Percentiles rank a stretch among this genome's conserved stretches.
Conservation (phyloP, 2,113 vertebrate genomes). For the Cryptoleucopteryx plumbea region DNA sequence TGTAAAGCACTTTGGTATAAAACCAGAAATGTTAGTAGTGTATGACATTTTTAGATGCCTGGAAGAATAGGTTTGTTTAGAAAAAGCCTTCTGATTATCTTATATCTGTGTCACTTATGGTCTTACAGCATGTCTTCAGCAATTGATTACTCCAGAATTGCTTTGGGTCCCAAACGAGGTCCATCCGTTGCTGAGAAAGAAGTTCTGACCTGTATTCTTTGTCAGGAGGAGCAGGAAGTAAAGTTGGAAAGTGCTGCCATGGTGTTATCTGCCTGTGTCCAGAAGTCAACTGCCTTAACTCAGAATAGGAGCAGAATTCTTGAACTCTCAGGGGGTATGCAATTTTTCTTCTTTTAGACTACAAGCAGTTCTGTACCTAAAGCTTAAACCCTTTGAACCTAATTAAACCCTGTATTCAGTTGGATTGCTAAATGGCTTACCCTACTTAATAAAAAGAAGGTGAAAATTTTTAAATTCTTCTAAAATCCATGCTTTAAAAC, state of each 20-base stretch:
- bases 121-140: slow-evolving; percentile 59
- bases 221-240: slow-evolving; percentile 97
- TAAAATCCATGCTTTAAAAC: not conserved
- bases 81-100: not conserved
- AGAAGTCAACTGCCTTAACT: slow-evolving; percentile 93
- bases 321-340: slow-evolving; percentile 71
- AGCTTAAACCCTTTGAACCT: not conserved
- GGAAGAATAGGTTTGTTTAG: not conserved
- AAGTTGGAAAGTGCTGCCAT: slow-evolving; percentile 85
- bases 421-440: not conserved
- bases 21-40: not conserved
- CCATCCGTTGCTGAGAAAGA: slow-evolving; percentile 82
- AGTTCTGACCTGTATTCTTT: slow-evolving; percentile 93
- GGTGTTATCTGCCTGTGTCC: slow-evolving; percentile 95
- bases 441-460: not conserved
- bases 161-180: slow-evolving; percentile 87
- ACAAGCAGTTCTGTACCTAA: not conserved
- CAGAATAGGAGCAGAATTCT: slow-evolving; percentile 83
- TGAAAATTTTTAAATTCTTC: not conserved
- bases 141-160: slow-evolving; percentile 78
- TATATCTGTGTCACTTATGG: not conserved
- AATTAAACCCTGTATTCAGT: not conserved
- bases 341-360: not conserved
- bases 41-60: not conserved
- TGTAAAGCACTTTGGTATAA: not conserved